Evolutionary conservation across 2,888 invertebrate genomes (phyloP).

Genomic region (Heliconius erato): DNA sequence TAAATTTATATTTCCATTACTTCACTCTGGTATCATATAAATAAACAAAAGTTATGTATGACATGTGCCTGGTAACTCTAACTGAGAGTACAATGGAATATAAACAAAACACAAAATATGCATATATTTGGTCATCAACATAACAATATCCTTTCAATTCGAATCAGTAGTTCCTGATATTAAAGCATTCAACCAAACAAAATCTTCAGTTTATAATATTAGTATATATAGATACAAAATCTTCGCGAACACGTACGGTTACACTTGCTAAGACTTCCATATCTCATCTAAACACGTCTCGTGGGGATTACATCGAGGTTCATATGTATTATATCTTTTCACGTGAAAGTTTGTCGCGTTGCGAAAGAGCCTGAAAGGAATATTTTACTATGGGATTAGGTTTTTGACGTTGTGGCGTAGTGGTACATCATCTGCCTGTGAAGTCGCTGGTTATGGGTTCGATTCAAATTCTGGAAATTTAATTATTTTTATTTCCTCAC

Average conservation of each 20-base stretch:
- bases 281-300: conserved; percentile 24
- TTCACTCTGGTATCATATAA: no score
- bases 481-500: no score
- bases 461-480: background rate
- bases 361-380: conserved; percentile 14
- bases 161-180: background rate
- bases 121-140: no score
- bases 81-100: no score
- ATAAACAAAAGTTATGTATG: no score
- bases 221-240: background rate
- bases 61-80: no score
- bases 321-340: conserved; percentile 24
- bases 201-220: background rate
- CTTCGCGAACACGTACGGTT: background rate
- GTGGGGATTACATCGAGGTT: conserved; percentile 20
- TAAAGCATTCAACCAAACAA: background rate
- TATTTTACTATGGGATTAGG: conserved; percentile 12
- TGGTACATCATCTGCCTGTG: background rate
- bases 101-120: no score
- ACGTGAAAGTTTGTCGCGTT: conserved; percentile 25
- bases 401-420: background rate
- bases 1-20: no score
- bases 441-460: background rate
- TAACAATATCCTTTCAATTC: background rate
- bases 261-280: conserved; percentile 11